These are phyloP conservation scores for Drosophila hydei DNA, from an alignment of 1,140 invertebrate genomes.

Conservation along the genomic window DNA sequence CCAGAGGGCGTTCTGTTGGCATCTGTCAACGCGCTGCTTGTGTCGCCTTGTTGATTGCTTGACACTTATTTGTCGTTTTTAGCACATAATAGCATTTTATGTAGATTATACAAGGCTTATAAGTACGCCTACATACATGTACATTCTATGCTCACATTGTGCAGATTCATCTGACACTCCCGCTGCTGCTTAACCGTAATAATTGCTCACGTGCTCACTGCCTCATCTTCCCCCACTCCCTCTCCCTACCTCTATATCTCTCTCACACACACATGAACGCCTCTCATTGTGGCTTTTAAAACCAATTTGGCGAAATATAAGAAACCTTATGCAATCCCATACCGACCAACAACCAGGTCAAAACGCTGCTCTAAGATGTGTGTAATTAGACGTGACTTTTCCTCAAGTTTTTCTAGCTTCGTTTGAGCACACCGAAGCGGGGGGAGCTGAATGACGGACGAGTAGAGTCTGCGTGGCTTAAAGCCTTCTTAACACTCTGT, in stretches of 20 bases:
- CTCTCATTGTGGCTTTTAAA: conserved; percentile 73
- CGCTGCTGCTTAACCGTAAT: conserved; percentile 59
- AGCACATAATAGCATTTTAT: conserved; percentile 59
- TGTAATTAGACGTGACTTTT: conserved; percentile 81
- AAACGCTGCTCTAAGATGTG: conserved; percentile 73
- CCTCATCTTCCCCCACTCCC: conserved; percentile 19
- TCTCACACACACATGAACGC: conserved; percentile 5
- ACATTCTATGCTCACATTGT: conserved; percentile 3
- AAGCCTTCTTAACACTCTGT: conserved; percentile 64
- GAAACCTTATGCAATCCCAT: conserved; percentile 29
- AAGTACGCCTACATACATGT: background rate
- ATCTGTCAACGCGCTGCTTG: conserved; percentile 18
- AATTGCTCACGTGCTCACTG: conserved; percentile 75
- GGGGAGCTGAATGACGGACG: background rate
- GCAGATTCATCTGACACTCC: conserved; percentile 15
- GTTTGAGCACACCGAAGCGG: conserved; percentile 22
- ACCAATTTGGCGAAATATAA: conserved; percentile 69
- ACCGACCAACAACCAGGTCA: conserved; percentile 65
- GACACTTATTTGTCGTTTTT: conserved; percentile 70
- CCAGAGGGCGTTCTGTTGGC: conserved; percentile 19
- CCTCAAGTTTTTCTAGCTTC: conserved; percentile 63
- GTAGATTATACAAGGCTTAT: conserved; percentile 55
- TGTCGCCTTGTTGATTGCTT: conserved; percentile 51
- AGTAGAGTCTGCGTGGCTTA: conserved; percentile 34
- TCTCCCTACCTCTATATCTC: background rate